Evolutionary conservation across 2,888 invertebrate species (phyloP).

Genomic region (Acleris laterana): DNA sequence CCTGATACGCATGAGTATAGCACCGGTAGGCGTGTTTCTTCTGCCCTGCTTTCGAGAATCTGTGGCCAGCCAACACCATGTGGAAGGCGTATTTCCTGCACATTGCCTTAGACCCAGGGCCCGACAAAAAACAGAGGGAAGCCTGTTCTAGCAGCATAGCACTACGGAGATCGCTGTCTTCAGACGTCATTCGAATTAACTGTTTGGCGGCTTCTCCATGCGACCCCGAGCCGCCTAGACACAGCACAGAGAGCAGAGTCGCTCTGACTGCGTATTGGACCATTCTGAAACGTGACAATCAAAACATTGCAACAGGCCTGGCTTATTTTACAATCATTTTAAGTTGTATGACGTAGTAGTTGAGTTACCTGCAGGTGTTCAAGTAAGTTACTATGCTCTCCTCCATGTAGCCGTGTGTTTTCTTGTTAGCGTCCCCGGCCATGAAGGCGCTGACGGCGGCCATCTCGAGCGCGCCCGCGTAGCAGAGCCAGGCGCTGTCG

Average conservation of each 20-base stretch:
- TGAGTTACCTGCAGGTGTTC: slow-evolving; percentile 91
- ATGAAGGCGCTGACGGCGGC: slow-evolving; percentile 96
- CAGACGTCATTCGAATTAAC: slow-evolving; percentile 97
- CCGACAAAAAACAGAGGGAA: slow-evolving; percentile 93
- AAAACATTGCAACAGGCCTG: too few species aligned
- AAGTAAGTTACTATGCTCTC: slow-evolving; percentile 96
- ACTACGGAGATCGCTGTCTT: slow-evolving; percentile 98
- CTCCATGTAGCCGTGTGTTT: slow-evolving; percentile 96
- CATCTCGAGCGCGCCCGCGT: slow-evolving; percentile 98
- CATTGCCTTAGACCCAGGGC: slow-evolving; percentile 87
- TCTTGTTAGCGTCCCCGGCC: slow-evolving; percentile 90
- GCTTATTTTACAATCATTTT: too few species aligned
- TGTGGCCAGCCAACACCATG: slow-evolving; percentile 97
- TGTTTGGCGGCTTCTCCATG: slow-evolving; percentile 97
- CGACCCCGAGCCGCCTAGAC: slow-evolving; percentile 90
- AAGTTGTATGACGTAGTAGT: background rate
- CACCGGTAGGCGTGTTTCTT: slow-evolving; percentile 95
- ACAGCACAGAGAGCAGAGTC: slow-evolving; percentile 94
- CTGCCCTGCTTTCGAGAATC: slow-evolving; percentile 96
- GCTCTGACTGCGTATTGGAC: slow-evolving; percentile 96
- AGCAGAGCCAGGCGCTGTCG: slow-evolving; percentile 98
- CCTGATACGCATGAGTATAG: slow-evolving; percentile 96
- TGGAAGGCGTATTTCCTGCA: slow-evolving; percentile 97
- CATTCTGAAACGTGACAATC: slow-evolving; percentile 82
- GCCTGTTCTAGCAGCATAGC: slow-evolving; percentile 97